Evolutionary conservation across 2,797 vertebrate species (phyloP).

Genomic region (Eidolon dupreanum): DNA sequence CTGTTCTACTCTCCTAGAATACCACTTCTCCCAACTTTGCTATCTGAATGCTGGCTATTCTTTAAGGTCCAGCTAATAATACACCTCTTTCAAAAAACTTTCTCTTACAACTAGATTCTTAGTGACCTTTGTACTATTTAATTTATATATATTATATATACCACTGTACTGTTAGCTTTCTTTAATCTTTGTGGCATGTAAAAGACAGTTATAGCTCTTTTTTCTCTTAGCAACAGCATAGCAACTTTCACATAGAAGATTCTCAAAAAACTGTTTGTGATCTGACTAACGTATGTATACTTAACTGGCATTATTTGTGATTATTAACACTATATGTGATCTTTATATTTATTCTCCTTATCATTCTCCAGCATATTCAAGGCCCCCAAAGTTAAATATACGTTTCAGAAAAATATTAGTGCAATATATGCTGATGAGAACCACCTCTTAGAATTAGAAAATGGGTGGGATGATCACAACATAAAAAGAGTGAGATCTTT

Average conservation of each 20-base stretch:
- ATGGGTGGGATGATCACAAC: neutral
- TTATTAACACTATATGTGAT: neutral
- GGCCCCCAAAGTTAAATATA: neutral
- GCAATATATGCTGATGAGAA: neutral
- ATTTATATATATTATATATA: neutral
- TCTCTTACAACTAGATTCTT: neutral
- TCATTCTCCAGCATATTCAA: neutral
- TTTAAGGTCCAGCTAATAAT: slow-evolving; percentile 28
- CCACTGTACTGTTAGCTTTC: neutral
- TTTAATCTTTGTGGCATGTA: neutral
- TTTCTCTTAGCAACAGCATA: neutral
- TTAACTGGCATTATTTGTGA: slow-evolving; percentile 29
- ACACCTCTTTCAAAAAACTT: neutral
- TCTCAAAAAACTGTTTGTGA: slow-evolving; percentile 39
- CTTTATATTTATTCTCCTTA: slow-evolving; percentile 19
- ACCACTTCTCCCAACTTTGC: neutral
- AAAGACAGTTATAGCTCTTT: slow-evolving; percentile 28
- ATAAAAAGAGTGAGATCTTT: slow-evolving; percentile 2
- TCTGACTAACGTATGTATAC: slow-evolving; percentile 26
- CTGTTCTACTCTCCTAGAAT: neutral
- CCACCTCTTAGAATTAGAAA: slow-evolving; percentile 12
- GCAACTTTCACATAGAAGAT: neutral
- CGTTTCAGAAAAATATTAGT: slow-evolving; percentile 19
- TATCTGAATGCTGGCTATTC: slow-evolving; percentile 23
- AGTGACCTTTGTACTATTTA: slow-evolving; percentile 22